phyloP scores from a whole-genome alignment of 2,113 vertebrate species.

The Pelobates fuscus region DNA sequence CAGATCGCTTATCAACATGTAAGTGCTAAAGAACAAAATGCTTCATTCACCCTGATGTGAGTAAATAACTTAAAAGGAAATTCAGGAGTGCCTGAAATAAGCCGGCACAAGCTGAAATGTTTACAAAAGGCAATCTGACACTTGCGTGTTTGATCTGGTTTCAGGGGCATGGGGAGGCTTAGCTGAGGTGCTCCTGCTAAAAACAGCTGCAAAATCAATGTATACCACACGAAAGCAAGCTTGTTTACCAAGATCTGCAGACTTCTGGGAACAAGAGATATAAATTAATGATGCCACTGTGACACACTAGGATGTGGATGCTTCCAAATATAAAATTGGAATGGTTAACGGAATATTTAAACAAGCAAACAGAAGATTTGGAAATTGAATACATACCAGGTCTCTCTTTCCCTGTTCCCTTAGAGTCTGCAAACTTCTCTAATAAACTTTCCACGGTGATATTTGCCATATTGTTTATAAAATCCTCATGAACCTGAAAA shows the following conservation, averaged over 20 bases:
- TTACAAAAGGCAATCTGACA: not conserved
- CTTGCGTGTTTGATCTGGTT: slow-evolving; percentile 20
- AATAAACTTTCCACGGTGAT: slow-evolving; percentile 91
- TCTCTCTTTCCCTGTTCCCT: slow-evolving; percentile 94
- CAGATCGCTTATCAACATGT: too few relatives aligned
- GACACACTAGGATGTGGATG: not conserved
- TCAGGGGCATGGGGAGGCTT: slow-evolving; percentile 1
- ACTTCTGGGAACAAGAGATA: not conserved
- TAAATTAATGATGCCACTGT: not conserved
- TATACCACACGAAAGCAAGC: not conserved
- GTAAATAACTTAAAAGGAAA: too few relatives aligned
- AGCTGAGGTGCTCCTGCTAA: not conserved
- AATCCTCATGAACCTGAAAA: slow-evolving; percentile 88
- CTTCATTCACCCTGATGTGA: too few relatives aligned
- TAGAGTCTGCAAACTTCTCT: slow-evolving; percentile 91
- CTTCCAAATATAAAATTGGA: not conserved
- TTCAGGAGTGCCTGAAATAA: too few relatives aligned
- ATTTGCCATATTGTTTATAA: slow-evolving; percentile 93
- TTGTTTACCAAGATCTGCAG: not conserved
- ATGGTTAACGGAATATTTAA: too few relatives aligned
- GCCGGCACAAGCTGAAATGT: not conserved
- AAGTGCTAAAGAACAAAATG: too few relatives aligned
- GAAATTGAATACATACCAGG: slow-evolving; percentile 76
- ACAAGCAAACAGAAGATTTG: not conserved
- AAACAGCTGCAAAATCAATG: slow-evolving; percentile 15